phyloP scores from a whole-genome alignment of 1,140 invertebrate species.

The Caenorhabditis brenneri region DNA sequence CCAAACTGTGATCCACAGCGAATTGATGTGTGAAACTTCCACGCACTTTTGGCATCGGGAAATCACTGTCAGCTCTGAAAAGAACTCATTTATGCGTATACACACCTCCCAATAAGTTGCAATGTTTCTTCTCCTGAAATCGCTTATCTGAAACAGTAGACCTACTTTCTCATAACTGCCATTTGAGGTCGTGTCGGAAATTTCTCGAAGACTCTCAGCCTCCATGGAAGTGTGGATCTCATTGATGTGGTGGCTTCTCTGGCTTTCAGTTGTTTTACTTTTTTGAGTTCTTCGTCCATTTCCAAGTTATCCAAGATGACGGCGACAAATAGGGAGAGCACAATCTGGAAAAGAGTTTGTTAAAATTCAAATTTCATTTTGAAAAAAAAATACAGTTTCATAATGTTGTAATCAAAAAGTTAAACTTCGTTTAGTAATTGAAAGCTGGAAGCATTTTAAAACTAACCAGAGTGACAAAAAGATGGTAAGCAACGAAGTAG shows the following conservation, averaged over 20 bases:
- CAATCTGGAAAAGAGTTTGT: slow-evolving; percentile 55
- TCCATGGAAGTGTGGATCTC: slow-evolving; percentile 87
- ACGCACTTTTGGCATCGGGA: slow-evolving; percentile 90
- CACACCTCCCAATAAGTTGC: no score
- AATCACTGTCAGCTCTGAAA: slow-evolving; percentile 83
- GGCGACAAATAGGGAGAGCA: slow-evolving; percentile 83
- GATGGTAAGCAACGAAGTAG: slow-evolving; percentile 98
- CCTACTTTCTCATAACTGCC: slow-evolving; percentile 86
- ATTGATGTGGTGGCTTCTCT: slow-evolving; percentile 84
- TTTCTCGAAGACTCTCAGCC: slow-evolving; percentile 94
- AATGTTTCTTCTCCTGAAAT: no score
- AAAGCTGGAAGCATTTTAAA: no score
- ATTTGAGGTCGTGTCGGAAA: slow-evolving; percentile 98
- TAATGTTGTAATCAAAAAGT: not conserved
- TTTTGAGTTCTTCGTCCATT: slow-evolving; percentile 99
- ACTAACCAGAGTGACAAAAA: slow-evolving; percentile 87
- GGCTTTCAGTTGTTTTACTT: slow-evolving; percentile 83
- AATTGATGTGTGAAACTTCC: slow-evolving; percentile 99
- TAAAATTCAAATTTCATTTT: no score
- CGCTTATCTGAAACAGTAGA: not conserved
- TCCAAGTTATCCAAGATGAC: slow-evolving; percentile 99
- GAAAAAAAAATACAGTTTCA: no score
- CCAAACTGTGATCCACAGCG: slow-evolving; percentile 75
- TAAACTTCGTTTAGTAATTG: no score
- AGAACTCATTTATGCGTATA: not conserved